phyloP scores from a whole-genome alignment of 1,140 invertebrate genomes.

The Sitophilus oryzae region DNA sequence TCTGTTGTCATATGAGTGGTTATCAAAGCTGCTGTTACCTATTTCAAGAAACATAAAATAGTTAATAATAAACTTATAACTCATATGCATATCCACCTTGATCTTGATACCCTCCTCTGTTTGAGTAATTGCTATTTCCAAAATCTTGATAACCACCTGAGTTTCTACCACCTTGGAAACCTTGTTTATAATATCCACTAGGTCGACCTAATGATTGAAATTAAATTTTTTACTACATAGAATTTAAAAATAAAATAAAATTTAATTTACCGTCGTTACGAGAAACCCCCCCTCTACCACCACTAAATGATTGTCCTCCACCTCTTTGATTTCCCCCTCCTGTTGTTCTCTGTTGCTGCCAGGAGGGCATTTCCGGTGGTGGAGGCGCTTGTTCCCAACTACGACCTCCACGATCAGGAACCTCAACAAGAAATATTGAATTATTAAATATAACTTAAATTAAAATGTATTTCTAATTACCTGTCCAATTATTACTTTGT shows the following conservation, averaged over 20 bases:
- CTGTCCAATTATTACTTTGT: constrained; percentile 80
- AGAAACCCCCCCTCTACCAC: constrained; percentile 8
- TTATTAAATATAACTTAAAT: not conserved
- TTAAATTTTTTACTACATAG: not conserved
- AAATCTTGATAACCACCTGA: constrained; percentile 3
- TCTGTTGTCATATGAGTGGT: constrained; percentile 3
- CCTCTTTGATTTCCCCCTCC: constrained; percentile 30
- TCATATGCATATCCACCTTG: constrained; percentile 5
- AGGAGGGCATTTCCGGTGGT: constrained; percentile 92
- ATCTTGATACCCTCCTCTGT: not conserved
- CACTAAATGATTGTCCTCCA: constrained; percentile 13
- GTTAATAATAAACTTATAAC: not conserved
- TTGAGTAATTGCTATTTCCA: constrained; percentile 4
- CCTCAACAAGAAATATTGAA: constrained; percentile 40
- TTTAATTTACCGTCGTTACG: not conserved
- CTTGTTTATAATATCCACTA: constrained; percentile 19
- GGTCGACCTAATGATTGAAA: not conserved
- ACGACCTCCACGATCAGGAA: constrained; percentile 84
- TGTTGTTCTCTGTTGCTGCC: constrained; percentile 65
- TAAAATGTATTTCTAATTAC: constrained; percentile 38
- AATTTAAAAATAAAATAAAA: not conserved
- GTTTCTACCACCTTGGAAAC: constrained; percentile 11
- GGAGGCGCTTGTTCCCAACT: constrained; percentile 84
- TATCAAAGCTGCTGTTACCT: constrained; percentile 15
- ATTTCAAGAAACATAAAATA: not conserved